A percentile compares a stretch with the other conserved stretches of the same genome.
Conservation (phyloP, 2,888 invertebrate species). For the Cerastoderma edule region DNA sequence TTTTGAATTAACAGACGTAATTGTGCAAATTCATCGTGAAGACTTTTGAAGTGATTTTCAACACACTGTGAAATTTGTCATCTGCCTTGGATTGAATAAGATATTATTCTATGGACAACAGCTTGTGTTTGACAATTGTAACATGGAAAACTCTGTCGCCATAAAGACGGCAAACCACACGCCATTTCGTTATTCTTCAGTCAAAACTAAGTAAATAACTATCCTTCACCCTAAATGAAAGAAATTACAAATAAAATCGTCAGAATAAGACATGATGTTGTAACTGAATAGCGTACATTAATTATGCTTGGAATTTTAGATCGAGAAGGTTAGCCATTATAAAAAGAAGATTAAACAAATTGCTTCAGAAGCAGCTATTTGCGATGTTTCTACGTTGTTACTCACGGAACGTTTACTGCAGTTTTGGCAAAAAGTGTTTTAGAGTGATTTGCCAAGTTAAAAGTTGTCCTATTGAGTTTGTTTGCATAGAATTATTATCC, state of each 20-base stretch:
- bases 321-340: background rate
- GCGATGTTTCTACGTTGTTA: too few relatives aligned
- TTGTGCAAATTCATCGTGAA: conserved; percentile 35
- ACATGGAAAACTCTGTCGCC: conserved; percentile 8
- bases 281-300: background rate
- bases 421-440: too few relatives aligned
- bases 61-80: conserved; percentile 47
- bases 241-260: too few relatives aligned
- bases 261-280: too few relatives aligned
- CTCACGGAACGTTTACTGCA: too few relatives aligned
- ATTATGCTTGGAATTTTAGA: background rate
- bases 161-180: conserved; percentile 3
- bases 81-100: conserved; percentile 24
- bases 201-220: background rate
- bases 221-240: too few relatives aligned
- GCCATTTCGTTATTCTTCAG: background rate
- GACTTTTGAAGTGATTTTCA: conserved; percentile 12
- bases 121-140: conserved; percentile 32
- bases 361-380: background rate
- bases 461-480: too few relatives aligned
- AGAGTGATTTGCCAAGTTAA: too few relatives aligned
- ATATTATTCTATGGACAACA: conserved; percentile 33
- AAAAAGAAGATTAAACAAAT: background rate
- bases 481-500: too few relatives aligned
- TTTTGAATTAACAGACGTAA: conserved; percentile 19